Evolutionary conservation across 35 echinoderm and acorn worm species (phyloP).

Genomic region (Hemicentrotus pulcherrimus): DNA sequence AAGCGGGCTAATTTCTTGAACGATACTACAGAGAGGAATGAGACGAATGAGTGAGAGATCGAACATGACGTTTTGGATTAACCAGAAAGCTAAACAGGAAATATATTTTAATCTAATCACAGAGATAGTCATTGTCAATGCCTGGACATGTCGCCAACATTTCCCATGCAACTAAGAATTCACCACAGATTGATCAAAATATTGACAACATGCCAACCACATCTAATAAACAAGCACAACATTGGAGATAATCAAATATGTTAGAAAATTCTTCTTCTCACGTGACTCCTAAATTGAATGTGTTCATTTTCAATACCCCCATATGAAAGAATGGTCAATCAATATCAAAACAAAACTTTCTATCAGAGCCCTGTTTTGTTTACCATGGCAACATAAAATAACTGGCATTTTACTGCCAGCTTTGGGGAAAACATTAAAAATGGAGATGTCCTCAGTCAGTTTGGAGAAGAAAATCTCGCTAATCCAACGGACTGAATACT

Average conservation of each 20-base stretch:
- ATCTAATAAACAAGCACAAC: not conserved
- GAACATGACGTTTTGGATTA: not conserved
- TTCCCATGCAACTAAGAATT: not conserved
- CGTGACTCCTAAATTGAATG: not conserved
- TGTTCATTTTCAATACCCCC: not conserved
- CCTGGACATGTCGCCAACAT: not conserved
- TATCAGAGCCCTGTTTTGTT: not conserved
- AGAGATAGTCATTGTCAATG: not conserved
- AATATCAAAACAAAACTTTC: not conserved
- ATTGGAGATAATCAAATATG: not conserved
- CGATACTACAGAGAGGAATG: not conserved
- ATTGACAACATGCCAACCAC: not conserved
- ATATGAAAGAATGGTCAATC: not conserved
- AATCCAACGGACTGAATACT: not conserved
- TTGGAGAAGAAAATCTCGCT: not conserved
- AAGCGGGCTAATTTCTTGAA: not conserved
- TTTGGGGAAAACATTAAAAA: not conserved
- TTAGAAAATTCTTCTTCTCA: not conserved
- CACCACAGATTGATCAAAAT: not conserved
- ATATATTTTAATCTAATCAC: not conserved
- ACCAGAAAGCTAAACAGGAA: not conserved
- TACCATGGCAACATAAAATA: not conserved
- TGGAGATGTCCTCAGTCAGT: not conserved
- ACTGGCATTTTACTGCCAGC: conserved; percentile 1
- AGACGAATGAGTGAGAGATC: not conserved